phyloP scores from a whole-genome alignment of 2,888 invertebrate species.

The Megamerina dolium region DNA sequence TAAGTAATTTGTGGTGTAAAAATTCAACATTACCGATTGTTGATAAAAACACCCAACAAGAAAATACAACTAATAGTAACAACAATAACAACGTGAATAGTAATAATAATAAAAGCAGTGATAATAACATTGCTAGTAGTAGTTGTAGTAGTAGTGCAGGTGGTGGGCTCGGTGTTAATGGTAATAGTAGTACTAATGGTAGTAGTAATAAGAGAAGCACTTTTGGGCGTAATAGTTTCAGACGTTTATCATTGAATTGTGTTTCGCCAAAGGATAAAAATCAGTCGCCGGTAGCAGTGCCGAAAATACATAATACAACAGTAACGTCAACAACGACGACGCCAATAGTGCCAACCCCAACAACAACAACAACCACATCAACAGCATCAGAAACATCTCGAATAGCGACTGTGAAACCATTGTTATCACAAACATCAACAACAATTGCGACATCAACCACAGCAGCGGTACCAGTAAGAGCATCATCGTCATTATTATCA shows the following conservation, averaged over 20 bases:
- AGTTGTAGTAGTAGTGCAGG: background rate
- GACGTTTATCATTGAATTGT: conserved; percentile 35
- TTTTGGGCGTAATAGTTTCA: conserved; percentile 10
- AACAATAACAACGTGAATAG: conserved; percentile 17
- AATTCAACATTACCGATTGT: conserved; percentile 28
- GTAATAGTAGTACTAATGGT: background rate
- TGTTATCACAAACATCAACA: background rate
- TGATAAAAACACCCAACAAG: conserved; percentile 8
- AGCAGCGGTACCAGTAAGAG: conserved; percentile 7
- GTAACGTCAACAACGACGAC: conserved; percentile 5
- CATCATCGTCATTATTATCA: no score
- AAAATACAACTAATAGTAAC: conserved; percentile 15
- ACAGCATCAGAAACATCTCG: background rate
- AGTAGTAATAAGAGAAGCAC: conserved; percentile 3
- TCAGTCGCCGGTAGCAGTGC: no score
- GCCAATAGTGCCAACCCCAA: background rate
- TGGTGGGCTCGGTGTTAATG: background rate
- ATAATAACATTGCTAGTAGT: conserved; percentile 29
- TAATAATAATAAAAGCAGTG: conserved; percentile 20
- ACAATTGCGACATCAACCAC: background rate
- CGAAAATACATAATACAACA: conserved; percentile 10
- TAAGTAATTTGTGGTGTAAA: conserved; percentile 48
- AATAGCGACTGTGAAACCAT: background rate
- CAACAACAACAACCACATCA: conserved; percentile 4
- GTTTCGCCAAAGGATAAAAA: conserved; percentile 24